A percentile compares a stretch with the other conserved stretches of the same genome.
These are phyloP conservation scores for Eupeodes luniger DNA, from an alignment of 2,888 invertebrate genomes.

Conservation along the genomic window DNA sequence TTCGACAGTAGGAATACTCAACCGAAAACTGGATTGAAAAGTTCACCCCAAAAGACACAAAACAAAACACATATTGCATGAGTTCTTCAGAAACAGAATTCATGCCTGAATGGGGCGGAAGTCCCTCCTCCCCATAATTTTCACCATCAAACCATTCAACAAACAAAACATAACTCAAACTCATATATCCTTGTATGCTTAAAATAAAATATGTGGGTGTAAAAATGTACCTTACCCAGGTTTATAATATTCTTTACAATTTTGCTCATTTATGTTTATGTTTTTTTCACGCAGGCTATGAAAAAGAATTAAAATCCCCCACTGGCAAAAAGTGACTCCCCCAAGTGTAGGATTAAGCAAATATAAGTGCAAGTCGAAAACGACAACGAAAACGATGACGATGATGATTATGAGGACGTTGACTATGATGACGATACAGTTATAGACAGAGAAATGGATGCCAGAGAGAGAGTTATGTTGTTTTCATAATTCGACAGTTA, in stretches of 20 bases:
- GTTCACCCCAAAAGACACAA: neutral
- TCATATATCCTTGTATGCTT: neutral
- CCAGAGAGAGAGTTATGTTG: constrained; percentile 1
- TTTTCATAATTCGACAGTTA: constrained; percentile 41
- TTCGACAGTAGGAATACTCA: neutral
- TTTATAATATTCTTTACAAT: neutral
- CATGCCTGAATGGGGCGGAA: neutral
- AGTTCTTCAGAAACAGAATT: neutral
- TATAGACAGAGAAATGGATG: constrained; percentile 2
- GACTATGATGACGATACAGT: neutral
- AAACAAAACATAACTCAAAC: neutral
- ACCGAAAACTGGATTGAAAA: constrained; percentile 3
- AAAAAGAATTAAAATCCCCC: constrained; percentile 1
- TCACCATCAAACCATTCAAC: neutral
- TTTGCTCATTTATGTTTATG: constrained; percentile 34
- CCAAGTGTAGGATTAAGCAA: constrained; percentile 13
- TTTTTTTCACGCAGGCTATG: neutral
- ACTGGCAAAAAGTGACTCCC: neutral
- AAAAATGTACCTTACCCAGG: neutral
- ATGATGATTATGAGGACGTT: neutral
- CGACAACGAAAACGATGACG: neutral
- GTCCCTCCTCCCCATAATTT: neutral
- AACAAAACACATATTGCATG: constrained; percentile 2
- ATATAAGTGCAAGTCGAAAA: neutral
- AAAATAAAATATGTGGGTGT: neutral